Base-by-base conservation (phyloP, 1,140 invertebrate species). In the Pteromalus puparum region DNA sequence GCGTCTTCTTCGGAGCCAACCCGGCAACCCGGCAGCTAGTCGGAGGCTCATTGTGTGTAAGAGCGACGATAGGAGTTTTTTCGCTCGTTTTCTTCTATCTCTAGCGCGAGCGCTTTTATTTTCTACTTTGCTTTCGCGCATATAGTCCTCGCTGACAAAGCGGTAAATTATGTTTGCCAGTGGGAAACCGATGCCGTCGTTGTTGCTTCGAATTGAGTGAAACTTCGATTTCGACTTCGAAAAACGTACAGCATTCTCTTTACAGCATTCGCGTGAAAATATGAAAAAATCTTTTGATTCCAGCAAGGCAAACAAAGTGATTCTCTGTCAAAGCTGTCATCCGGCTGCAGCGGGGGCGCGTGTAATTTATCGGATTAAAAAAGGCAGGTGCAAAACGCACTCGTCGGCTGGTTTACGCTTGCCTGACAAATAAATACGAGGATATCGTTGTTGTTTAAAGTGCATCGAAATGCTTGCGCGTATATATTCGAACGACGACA, bases 331-430 rank as follows among this genome's bases (percentile, higher is more conserved):
- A 91, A 91, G 88, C 88, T 90, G 89, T 91, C 89, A 88, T 88
- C 88, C 85, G 88, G 87, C 88, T 87, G 88, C 88, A 90, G 89
- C 53, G 7, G 6, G 18, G 53, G 53, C 21, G 87, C 87, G 88
- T 89, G 91, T 92, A 92, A 92, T 91, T 92, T 91, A 92, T 90
- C 88, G 90, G 90, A 92, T 92, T 88, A 86, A 92, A 92, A 92
- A 92, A 92, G 90, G 89, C 90, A 90, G 90, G 89, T 90, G 90
- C 87, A 90, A 92, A 90, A 90, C 86, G 88, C 87, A 88, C 26
- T 90, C 89, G 89, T 90, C 90, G 89, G 90, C 88, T 87, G 88
- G 48, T 89, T 85, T 86, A 5, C 10, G 38, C 21, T 67, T 5
- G 30, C 30, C 30, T 87, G 89, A 91, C 90, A 90, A 90, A 92